Conservation (phyloP, 1,140 invertebrate species). For the Zaprionus tsacasi region DNA sequence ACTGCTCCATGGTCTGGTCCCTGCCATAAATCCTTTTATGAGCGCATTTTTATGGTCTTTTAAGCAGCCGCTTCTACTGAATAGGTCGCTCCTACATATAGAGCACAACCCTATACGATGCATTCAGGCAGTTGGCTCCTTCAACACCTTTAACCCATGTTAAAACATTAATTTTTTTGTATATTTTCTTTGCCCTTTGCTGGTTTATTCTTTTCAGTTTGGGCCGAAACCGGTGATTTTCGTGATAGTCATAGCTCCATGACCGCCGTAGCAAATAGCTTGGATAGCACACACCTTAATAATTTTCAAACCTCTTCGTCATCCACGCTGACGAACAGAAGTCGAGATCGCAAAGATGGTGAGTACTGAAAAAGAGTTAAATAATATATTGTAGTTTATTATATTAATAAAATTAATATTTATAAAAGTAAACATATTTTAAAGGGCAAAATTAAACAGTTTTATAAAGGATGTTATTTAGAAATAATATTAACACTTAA, state of each 20-base stretch:
- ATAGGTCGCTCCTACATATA: not conserved
- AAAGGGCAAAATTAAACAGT: too few species aligned
- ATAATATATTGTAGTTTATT: not conserved
- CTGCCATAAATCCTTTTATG: constrained; percentile 72
- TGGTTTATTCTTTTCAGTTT: constrained; percentile 89
- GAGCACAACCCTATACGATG: not conserved
- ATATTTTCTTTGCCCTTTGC: constrained; percentile 79
- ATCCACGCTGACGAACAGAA: constrained; percentile 86
- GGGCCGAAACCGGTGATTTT: constrained; percentile 93
- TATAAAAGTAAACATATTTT: too few species aligned
- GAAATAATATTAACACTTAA: too few species aligned
- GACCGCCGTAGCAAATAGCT: constrained; percentile 87
- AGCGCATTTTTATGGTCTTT: constrained; percentile 61
- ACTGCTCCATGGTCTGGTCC: constrained; percentile 30
- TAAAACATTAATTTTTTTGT: constrained; percentile 83
- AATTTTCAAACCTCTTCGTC: constrained; percentile 85
- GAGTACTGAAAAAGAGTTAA: constrained; percentile 48
- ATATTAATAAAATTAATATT: not conserved
- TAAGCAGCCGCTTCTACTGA: constrained; percentile 32
- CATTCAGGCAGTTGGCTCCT: constrained; percentile 3
- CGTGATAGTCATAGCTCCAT: constrained; percentile 90
- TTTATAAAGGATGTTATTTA: too few species aligned
- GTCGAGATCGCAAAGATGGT: constrained; percentile 89
- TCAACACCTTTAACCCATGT: constrained; percentile 49
- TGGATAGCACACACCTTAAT: constrained; percentile 88